These are phyloP conservation scores for Carettochelys insculpta DNA, from an alignment of 2,113 vertebrate species.

Conservation along the genomic window DNA sequence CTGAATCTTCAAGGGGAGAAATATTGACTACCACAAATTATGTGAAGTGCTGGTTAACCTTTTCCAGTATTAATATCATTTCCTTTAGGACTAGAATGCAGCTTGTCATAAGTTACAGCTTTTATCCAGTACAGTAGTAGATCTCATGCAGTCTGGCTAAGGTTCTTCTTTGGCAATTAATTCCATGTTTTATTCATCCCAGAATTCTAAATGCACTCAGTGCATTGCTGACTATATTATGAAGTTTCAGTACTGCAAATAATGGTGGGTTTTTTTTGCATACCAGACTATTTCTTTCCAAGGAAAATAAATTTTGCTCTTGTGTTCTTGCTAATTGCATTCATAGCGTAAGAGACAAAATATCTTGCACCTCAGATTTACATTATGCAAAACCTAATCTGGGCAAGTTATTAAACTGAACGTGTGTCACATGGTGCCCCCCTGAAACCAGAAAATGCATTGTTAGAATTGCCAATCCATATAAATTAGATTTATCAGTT, in stretches of 20 bases:
- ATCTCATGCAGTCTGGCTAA: conserved; percentile 55
- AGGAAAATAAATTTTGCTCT: conserved; percentile 71
- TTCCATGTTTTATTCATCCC: conserved; percentile 82
- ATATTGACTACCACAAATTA: conserved; percentile 11
- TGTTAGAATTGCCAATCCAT: conserved; percentile 61
- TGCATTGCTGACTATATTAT: conserved; percentile 71
- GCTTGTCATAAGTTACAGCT: conserved; percentile 42
- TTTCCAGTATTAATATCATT: conserved; percentile 57
- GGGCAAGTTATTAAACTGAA: conserved; percentile 58
- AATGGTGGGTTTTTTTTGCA: conserved; percentile 72
- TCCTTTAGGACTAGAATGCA: conserved; percentile 50
- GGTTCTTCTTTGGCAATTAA: conserved; percentile 74
- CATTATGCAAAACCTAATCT: conserved; percentile 72
- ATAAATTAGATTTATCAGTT: conserved; percentile 64
- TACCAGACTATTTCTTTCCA: conserved; percentile 72
- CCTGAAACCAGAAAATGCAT: conserved; percentile 40
- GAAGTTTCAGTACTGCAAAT: conserved; percentile 53
- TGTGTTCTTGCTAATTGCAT: conserved; percentile 73
- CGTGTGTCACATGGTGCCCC: conserved; percentile 47
- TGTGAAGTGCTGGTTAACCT: conserved; percentile 56
- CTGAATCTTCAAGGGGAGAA: not conserved
- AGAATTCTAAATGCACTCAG: conserved; percentile 68
- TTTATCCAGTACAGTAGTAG: conserved; percentile 54
- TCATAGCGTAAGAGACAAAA: conserved; percentile 61
- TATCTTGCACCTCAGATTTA: conserved; percentile 59